Evolutionary conservation across 1,140 invertebrate species (phyloP).

Genomic region (Cydia splendana): DNA sequence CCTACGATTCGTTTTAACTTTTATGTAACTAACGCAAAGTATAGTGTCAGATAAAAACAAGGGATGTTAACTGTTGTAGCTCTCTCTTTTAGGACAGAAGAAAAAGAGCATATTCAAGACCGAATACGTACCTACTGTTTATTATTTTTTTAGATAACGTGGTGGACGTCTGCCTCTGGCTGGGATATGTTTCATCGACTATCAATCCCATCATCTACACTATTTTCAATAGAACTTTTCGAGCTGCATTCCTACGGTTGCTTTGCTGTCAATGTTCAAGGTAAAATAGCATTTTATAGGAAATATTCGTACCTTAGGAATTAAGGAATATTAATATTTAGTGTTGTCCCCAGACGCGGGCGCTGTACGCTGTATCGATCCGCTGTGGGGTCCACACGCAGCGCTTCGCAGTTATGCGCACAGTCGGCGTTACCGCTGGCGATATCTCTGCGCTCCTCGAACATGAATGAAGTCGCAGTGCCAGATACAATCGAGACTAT

Average conservation of each 20-base stretch:
- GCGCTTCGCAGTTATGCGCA: conserved; percentile 69
- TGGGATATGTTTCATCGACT: conserved; percentile 93
- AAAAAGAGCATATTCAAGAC: no score
- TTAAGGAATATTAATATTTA: background rate
- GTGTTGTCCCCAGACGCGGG: conserved; percentile 55
- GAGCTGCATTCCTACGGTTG: conserved; percentile 90
- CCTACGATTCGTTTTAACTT: no score
- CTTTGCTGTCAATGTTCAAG: conserved; percentile 88
- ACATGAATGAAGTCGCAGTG: conserved; percentile 43
- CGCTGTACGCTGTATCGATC: conserved; percentile 64
- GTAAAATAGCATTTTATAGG: conserved; percentile 62
- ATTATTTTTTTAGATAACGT: conserved; percentile 79
- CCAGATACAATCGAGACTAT: conserved; percentile 65
- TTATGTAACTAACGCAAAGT: no score
- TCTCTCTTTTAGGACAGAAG: no score
- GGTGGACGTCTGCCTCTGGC: conserved; percentile 90
- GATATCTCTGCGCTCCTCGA: conserved; percentile 65
- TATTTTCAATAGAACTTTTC: conserved; percentile 92
- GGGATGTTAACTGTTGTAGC: no score
- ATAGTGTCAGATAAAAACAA: no score
- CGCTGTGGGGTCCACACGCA: conserved; percentile 54
- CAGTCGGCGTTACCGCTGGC: conserved; percentile 66
- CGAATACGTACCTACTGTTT: background rate
- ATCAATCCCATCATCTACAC: conserved; percentile 94
- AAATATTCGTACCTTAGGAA: no score